Evolutionary conservation across 2,797 vertebrate species (phyloP).

Genomic region (Pipistrellus nathusii): DNA sequence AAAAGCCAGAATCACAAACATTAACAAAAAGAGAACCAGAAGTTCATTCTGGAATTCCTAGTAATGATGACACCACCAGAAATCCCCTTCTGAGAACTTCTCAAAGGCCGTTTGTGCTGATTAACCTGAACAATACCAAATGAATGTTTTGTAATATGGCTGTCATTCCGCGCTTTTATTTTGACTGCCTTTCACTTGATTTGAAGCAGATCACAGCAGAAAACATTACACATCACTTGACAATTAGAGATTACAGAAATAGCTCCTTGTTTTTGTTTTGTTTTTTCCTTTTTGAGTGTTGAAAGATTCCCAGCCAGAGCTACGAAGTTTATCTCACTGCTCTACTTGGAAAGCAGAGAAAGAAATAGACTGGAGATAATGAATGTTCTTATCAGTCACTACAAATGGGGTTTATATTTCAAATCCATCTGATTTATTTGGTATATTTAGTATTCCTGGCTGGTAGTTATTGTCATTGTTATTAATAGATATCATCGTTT

Average conservation of each 20-base stretch:
- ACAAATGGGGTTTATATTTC: background rate
- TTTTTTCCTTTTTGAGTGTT: background rate
- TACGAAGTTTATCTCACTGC: background rate
- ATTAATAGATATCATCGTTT: background rate
- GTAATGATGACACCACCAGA: background rate
- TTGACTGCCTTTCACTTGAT: conserved; percentile 8
- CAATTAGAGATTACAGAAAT: background rate
- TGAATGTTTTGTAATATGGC: background rate
- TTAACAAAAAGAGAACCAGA: background rate
- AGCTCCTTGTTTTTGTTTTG: background rate
- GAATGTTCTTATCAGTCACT: background rate
- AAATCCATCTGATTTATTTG: background rate
- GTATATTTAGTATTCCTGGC: background rate
- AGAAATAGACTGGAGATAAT: background rate
- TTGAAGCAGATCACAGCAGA: background rate
- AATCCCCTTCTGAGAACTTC: background rate
- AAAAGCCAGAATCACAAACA: background rate
- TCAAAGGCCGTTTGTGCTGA: background rate
- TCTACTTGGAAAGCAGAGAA: conserved; percentile 6
- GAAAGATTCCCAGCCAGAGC: background rate
- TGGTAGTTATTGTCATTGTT: background rate
- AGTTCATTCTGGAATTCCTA: background rate
- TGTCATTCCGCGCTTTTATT: background rate
- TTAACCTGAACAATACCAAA: background rate
- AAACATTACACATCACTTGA: background rate